Conservation (phyloP, 1,140 invertebrate species). For the Lordiphosa clarofinis region DNA sequence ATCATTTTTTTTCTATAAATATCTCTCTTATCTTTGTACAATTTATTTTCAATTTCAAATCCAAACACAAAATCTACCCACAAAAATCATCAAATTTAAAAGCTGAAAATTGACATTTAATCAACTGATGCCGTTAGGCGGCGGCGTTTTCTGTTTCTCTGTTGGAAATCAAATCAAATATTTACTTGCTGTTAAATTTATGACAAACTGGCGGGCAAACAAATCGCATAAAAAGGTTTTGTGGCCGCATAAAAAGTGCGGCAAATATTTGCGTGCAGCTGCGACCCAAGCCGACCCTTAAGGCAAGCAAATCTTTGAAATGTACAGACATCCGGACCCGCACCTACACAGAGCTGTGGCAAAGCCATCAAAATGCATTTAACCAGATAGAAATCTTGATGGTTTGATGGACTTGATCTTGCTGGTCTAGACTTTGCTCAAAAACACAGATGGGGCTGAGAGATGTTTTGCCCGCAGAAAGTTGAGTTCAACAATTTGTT, state of each 20-base stretch:
- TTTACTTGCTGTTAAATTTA: slow-evolving; percentile 70
- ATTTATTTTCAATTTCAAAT: too few relatives aligned
- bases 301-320: neutral
- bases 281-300: slow-evolving; percentile 25
- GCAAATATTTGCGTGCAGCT: slow-evolving; percentile 66
- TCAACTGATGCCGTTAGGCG: slow-evolving; percentile 39
- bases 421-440: slow-evolving; percentile 20
- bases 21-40: too few relatives aligned
- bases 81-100: slow-evolving; percentile 30
- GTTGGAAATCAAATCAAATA: slow-evolving; percentile 63
- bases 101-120: slow-evolving; percentile 53
- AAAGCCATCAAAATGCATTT: slow-evolving; percentile 62
- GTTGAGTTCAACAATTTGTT: too few relatives aligned
- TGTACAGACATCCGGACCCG: too few relatives aligned
- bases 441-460: neutral
- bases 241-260: slow-evolving; percentile 54
- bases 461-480: neutral
- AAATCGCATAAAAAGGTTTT: slow-evolving; percentile 53
- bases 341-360: slow-evolving; percentile 14
- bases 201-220: slow-evolving; percentile 50
- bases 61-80: too few relatives aligned
- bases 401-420: slow-evolving; percentile 26
- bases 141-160: slow-evolving; percentile 1
- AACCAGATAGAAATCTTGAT: slow-evolving; percentile 26
- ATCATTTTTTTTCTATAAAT: too few relatives aligned